Percentiles rank a stretch among this genome's conserved stretches.
Conservation (phyloP, 2,113 vertebrate species). For the Chrysemys picta region DNA sequence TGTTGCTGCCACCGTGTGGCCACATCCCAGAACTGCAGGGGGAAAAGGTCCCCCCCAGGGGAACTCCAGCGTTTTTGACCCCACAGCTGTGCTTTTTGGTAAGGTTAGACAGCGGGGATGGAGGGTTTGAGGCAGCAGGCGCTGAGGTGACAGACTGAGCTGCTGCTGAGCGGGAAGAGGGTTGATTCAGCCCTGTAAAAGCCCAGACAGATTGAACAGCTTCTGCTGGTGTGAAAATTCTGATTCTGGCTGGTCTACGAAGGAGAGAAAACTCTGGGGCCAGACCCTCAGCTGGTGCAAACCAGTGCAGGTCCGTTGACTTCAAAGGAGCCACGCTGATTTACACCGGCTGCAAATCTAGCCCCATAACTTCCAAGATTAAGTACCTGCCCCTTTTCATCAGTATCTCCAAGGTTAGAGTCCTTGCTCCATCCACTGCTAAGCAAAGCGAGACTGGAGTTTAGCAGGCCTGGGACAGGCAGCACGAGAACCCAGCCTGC, state of each 20-base stretch:
- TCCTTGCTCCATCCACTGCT: neutral
- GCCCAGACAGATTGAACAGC: neutral
- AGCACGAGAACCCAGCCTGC: neutral
- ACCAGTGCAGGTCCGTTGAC: no score
- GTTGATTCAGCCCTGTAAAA: neutral
- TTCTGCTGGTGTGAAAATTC: no score
- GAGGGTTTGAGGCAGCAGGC: no score
- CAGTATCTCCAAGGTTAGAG: neutral
- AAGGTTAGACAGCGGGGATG: no score
- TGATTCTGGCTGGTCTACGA: neutral
- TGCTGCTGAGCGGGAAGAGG: no score
- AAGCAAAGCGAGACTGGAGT: neutral
- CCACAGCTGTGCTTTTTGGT: neutral
- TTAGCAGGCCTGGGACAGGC: neutral
- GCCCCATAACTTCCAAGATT: neutral
- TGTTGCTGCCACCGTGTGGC: constrained; percentile 38
- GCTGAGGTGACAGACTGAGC: no score
- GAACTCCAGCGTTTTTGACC: neutral
- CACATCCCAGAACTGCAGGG: fast-evolving
- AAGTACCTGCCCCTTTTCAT: neutral
- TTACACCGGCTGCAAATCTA: neutral
- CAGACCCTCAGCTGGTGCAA: no score
- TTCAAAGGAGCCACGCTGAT: neutral
- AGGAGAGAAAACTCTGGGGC: neutral
- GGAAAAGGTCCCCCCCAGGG: fast-evolving